Conservation (phyloP, 1,140 invertebrate genomes). For the Ptiloglossa arizonensis region DNA sequence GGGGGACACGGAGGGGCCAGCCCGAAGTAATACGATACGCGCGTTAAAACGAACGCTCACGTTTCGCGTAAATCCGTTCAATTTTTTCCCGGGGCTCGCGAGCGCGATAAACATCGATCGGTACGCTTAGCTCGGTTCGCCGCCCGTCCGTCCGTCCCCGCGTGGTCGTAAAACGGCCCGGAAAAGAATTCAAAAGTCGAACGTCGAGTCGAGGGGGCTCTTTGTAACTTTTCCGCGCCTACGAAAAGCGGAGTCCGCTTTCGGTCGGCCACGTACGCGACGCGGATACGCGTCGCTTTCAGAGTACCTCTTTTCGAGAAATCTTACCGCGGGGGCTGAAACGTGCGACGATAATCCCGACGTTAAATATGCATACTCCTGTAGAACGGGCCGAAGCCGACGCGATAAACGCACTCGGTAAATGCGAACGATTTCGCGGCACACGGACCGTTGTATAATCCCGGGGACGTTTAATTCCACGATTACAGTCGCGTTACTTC, state of each 20-base stretch:
- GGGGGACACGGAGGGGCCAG: too few species aligned
- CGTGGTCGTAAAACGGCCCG: background rate
- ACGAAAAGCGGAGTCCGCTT: background rate
- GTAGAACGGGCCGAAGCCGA: too few species aligned
- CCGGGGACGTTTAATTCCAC: too few species aligned
- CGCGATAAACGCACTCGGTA: too few species aligned
- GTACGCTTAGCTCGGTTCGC: too few species aligned
- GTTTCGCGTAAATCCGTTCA: conserved; percentile 33
- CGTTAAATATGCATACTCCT: background rate
- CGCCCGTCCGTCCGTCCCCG: background rate
- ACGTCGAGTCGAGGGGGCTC: background rate
- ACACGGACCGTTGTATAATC: too few species aligned
- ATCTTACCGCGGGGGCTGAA: background rate
- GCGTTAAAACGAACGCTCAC: conserved; percentile 32
- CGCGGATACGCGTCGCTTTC: conserved; percentile 42
- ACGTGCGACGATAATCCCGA: background rate
- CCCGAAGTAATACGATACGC: conserved; percentile 16
- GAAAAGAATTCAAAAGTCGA: conserved; percentile 8
- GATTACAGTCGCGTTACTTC: too few species aligned
- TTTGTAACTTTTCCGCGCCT: conserved; percentile 10
- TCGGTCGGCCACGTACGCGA: conserved; percentile 35
- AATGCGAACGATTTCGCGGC: too few species aligned
- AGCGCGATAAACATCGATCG: conserved; percentile 39
- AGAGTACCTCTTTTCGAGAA: conserved; percentile 22
- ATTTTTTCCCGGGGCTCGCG: conserved; percentile 22